These are phyloP conservation scores for Watersipora subatra DNA, from an alignment of 1,140 invertebrate species.

Conservation along the genomic window DNA sequence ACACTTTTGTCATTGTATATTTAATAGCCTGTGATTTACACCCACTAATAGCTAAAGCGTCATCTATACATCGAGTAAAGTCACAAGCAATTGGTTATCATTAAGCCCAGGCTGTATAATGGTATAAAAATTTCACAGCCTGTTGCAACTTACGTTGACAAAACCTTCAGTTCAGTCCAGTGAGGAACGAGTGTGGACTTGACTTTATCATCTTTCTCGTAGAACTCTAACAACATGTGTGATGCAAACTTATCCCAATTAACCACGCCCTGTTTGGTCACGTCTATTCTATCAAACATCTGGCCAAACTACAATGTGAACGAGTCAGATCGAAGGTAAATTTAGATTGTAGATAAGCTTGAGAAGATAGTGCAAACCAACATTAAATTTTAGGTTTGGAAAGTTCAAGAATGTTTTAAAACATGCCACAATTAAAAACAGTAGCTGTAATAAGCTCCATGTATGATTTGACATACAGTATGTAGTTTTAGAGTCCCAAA, in stretches of 20 bases:
- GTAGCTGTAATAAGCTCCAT: too few species aligned
- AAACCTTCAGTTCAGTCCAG: constrained; percentile 35
- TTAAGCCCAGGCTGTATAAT: too few species aligned
- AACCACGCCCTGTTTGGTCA: constrained; percentile 33
- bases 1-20: too few species aligned
- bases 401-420: too few species aligned
- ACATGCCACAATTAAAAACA: too few species aligned
- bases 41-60: too few species aligned
- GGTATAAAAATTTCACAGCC: too few species aligned
- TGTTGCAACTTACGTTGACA: constrained; percentile 36
- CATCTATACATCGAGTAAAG: too few species aligned
- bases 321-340: constrained; percentile 1
- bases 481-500: too few species aligned
- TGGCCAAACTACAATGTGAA: constrained; percentile 30
- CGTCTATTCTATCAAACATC: constrained; percentile 39
- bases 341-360: not conserved
- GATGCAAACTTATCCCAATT: constrained; percentile 40
- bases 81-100: too few species aligned
- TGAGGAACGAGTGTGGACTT: constrained; percentile 38
- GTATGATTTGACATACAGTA: too few species aligned
- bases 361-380: not conserved
- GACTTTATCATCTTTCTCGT: constrained; percentile 37
- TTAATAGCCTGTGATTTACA: too few species aligned
- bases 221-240: constrained; percentile 38
- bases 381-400: not conserved